Conservation (phyloP, 1,140 invertebrate species). For the Acromyrmex heyeri region DNA sequence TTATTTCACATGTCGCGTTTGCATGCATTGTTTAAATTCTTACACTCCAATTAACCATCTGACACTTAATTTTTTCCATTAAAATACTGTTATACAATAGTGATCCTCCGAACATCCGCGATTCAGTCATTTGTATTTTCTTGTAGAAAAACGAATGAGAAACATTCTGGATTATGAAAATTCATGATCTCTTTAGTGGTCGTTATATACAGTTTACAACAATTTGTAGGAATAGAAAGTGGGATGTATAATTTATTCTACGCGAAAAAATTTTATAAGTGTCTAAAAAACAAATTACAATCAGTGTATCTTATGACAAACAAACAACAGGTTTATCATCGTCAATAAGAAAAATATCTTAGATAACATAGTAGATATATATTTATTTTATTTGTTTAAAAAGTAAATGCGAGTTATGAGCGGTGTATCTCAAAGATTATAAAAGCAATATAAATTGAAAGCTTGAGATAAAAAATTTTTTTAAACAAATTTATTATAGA, state of each 20-base stretch:
- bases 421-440: neutral
- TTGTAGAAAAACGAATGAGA: neutral
- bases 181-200: neutral
- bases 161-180: neutral
- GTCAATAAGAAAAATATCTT: neutral
- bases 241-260: neutral
- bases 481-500: neutral
- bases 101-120: neutral
- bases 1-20: neutral
- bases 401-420: neutral
- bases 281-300: neutral
- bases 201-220: neutral
- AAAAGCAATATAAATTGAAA: neutral
- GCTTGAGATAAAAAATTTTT: neutral
- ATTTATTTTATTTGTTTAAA: neutral
- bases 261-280: neutral
- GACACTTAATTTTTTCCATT: slow-evolving; percentile 36
- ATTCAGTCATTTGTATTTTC: neutral
- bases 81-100: slow-evolving; percentile 54
- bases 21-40: slow-evolving; percentile 76
- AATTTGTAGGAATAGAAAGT: neutral
- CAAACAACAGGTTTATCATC: neutral
- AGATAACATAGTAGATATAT: neutral
- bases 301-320: neutral
- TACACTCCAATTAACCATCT: slow-evolving; percentile 67